A percentile compares a stretch with the other conserved stretches of the same genome.
These are phyloP conservation scores for Chroicocephalus ridibundus DNA, from an alignment of 2,113 vertebrate genomes.

Conservation along the genomic window DNA sequence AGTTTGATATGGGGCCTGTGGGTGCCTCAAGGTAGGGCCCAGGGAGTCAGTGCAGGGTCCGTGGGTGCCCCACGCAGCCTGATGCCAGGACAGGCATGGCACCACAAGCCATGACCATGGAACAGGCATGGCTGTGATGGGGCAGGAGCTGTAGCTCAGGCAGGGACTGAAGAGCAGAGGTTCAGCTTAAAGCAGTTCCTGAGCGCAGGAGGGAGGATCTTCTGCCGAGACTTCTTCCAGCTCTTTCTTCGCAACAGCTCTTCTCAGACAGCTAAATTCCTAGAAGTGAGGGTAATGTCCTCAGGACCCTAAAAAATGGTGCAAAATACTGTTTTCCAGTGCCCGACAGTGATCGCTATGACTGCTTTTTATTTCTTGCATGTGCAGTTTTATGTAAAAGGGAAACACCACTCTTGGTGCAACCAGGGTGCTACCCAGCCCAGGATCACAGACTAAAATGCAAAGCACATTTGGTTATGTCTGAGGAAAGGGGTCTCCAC, in stretches of 20 bases:
- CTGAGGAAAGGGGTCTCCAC: neutral
- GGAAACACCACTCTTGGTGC: neutral
- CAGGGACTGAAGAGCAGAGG: neutral
- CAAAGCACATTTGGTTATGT: neutral
- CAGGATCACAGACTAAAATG: neutral
- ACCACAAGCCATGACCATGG: neutral
- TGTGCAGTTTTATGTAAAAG: neutral
- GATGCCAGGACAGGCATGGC: neutral
- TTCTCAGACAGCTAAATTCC: neutral
- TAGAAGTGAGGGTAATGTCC: neutral
- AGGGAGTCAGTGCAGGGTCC: neutral
- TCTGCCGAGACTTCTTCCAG: neutral
- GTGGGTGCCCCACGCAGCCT: neutral
- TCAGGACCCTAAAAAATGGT: neutral
- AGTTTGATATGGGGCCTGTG: too few relatives aligned
- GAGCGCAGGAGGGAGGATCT: neutral
- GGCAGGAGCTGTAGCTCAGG: neutral
- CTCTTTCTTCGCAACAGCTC: neutral
- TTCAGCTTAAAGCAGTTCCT: neutral
- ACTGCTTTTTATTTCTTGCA: neutral
- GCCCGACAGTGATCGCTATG: fast-evolving
- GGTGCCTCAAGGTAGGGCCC: neutral
- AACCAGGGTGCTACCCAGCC: neutral
- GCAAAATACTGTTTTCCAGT: neutral
- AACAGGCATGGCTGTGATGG: neutral